A percentile compares a stretch with the other conserved stretches of the same genome.
Evolutionary conservation across 53 echinoderm and acorn worm species (phyloP).

Genomic region (Astropecten irregularis): DNA sequence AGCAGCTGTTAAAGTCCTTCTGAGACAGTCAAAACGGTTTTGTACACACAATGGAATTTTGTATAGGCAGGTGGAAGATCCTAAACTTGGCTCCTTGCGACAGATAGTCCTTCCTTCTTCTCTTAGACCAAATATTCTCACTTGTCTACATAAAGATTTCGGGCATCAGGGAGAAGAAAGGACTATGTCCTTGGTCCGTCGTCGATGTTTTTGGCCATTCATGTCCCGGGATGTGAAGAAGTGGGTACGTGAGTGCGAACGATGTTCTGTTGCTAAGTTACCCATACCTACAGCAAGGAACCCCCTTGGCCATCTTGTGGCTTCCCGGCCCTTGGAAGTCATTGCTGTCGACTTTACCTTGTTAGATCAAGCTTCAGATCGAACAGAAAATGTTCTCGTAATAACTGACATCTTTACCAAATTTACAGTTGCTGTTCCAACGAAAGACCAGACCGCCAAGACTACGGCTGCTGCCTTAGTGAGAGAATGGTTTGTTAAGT

Average conservation of each 20-base stretch:
- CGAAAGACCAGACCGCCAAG: slow-evolving; percentile 65
- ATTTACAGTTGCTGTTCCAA: slow-evolving; percentile 70
- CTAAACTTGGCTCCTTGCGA: background rate
- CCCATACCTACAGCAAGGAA: slow-evolving; percentile 25
- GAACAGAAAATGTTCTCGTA: slow-evolving; percentile 66
- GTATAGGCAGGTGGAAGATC: background rate
- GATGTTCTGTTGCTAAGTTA: slow-evolving; percentile 65
- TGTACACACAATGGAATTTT: background rate
- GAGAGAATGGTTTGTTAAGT: slow-evolving; percentile 71
- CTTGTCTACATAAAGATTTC: slow-evolving; percentile 48
- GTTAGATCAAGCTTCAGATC: slow-evolving; percentile 39
- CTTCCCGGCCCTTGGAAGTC: slow-evolving; percentile 57
- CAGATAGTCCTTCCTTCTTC: background rate
- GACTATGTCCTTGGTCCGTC: slow-evolving; percentile 42
- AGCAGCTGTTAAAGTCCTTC: no score
- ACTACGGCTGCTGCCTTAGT: slow-evolving; percentile 67
- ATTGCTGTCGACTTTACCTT: slow-evolving; percentile 71
- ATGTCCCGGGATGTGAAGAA: slow-evolving; percentile 47
- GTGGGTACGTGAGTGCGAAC: slow-evolving; percentile 44
- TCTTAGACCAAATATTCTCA: background rate
- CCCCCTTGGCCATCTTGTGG: slow-evolving; percentile 35
- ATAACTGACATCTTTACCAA: slow-evolving; percentile 76
- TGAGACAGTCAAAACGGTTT: background rate
- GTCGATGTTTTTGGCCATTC: slow-evolving; percentile 62
- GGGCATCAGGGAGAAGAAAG: slow-evolving; percentile 67